Evolutionary conservation across 2,888 invertebrate genomes (phyloP).

Genomic region (Cataglyphis rosenhaueri): DNA sequence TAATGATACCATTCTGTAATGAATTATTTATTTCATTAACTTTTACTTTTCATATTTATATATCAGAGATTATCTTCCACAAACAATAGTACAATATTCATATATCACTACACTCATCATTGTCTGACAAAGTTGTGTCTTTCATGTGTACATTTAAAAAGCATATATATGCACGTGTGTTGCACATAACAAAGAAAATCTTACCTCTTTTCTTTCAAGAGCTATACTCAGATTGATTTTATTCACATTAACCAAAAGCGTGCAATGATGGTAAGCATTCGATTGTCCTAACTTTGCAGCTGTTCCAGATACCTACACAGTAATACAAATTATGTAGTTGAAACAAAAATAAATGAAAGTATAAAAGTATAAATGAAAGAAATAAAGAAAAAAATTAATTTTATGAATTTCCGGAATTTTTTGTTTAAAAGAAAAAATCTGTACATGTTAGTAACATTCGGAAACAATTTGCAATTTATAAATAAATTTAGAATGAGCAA

Average conservation of each 20-base stretch:
- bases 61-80: background rate
- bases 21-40: background rate
- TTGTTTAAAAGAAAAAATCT: background rate
- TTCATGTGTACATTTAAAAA: too few species aligned
- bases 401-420: background rate
- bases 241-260: conserved; percentile 95
- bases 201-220: conserved; percentile 91
- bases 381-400: too few species aligned
- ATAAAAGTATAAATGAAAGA: too few species aligned
- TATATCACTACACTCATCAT: background rate
- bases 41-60: background rate
- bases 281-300: conserved; percentile 96
- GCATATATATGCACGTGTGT: too few species aligned
- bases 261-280: conserved; percentile 99
- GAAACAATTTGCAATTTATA: background rate
- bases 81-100: conserved; percentile 1
- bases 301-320: conserved; percentile 95
- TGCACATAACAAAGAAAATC: background rate
- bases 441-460: background rate
- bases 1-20: conserved; percentile 91
- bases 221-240: conserved; percentile 91
- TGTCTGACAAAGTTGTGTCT: background rate
- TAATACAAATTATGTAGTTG: conserved; percentile 40
- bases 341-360: conserved; percentile 42
- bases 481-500: background rate